Conservation (phyloP, 2,888 invertebrate species). For the Protodeltote pygarga region DNA sequence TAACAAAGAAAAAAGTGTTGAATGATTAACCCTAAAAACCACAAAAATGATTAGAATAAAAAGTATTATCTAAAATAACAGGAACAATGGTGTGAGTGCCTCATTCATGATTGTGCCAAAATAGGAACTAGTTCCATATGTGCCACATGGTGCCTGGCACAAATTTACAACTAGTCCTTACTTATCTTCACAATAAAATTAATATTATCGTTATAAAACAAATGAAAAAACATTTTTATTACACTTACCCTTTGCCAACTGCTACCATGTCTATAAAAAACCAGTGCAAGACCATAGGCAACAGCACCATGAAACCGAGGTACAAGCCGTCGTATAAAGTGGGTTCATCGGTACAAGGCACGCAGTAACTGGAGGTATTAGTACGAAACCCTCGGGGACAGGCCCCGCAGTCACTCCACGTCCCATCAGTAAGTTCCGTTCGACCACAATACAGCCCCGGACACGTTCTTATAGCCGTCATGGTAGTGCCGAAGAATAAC, state of each 20-base stretch:
- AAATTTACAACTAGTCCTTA: too few species aligned
- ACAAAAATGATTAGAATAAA: too few species aligned
- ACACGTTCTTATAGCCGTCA: constrained; percentile 86
- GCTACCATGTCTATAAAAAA: constrained; percentile 96
- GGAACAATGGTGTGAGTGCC: too few species aligned
- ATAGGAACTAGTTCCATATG: too few species aligned
- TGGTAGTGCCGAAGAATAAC: constrained; percentile 24
- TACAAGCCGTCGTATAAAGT: constrained; percentile 97
- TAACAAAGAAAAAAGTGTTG: too few species aligned
- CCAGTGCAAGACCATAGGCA: constrained; percentile 96
- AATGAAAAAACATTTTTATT: not conserved
- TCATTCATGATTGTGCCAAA: too few species aligned
- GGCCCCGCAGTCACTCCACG: constrained; percentile 93
- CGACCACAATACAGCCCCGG: constrained; percentile 95
- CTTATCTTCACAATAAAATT: too few species aligned
- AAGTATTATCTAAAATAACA: too few species aligned
- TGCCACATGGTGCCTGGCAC: too few species aligned
- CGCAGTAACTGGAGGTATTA: constrained; percentile 91
- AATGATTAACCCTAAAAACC: too few species aligned
- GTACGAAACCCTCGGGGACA: constrained; percentile 94
- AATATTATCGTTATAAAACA: not conserved
- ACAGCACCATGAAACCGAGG: constrained; percentile 96
- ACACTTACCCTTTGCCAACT: constrained; percentile 89
- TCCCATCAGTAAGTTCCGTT: constrained; percentile 87
- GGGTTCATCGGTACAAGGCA: constrained; percentile 91